Conservation (phyloP, 2,888 invertebrate genomes). For the Drosophila yooni region DNA sequence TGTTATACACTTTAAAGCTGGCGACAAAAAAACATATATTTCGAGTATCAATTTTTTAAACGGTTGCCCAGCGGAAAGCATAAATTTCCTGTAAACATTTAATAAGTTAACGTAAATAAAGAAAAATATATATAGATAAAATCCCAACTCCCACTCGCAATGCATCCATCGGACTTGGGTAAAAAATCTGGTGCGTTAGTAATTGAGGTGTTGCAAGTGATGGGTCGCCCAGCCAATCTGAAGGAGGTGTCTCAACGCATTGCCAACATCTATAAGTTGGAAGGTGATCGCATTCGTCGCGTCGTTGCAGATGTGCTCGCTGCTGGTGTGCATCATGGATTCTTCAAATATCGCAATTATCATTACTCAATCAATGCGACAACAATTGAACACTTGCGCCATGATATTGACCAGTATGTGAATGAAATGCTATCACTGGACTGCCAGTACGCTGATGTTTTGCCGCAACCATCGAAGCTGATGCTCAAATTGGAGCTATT, state of each 20-base stretch:
- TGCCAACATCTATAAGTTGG: slow-evolving; percentile 58
- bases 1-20: slow-evolving; percentile 37
- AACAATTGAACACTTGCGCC: slow-evolving; percentile 61
- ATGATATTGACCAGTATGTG: slow-evolving; percentile 67
- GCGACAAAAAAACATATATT: slow-evolving; percentile 49
- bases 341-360: slow-evolving; percentile 48
- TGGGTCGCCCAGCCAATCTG: slow-evolving; percentile 65
- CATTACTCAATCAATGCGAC: slow-evolving; percentile 52
- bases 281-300: slow-evolving; percentile 52
- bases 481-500: slow-evolving; percentile 67
- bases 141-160: slow-evolving; percentile 10
- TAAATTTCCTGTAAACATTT: slow-evolving; percentile 64
- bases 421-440: slow-evolving; percentile 48
- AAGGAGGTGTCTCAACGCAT: slow-evolving; percentile 59
- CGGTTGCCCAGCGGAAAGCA: slow-evolving; percentile 35
- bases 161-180: slow-evolving; percentile 65
- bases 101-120: slow-evolving; percentile 30
- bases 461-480: slow-evolving; percentile 58
- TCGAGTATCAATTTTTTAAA: slow-evolving; percentile 36
- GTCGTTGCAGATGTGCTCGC: slow-evolving; percentile 63
- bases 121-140: neutral
- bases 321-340: slow-evolving; percentile 55
- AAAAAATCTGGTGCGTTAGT: slow-evolving; percentile 70
- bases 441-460: neutral
- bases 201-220: slow-evolving; percentile 63